A percentile compares a stretch with the other conserved stretches of the same genome.
phyloP scores from a whole-genome alignment of 2,888 invertebrate species.

The Plagodis dolabraria region DNA sequence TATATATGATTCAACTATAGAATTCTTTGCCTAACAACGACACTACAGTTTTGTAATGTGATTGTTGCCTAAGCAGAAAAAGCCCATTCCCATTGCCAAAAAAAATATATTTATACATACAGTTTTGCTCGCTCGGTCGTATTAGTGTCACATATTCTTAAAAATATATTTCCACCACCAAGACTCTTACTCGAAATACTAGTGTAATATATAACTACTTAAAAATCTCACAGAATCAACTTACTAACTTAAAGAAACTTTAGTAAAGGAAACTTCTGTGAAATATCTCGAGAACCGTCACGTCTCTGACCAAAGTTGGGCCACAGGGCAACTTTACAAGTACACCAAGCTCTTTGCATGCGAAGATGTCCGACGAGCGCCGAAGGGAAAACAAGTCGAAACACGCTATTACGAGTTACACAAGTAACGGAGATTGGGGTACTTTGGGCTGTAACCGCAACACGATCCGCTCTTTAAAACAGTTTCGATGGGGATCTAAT shows the following conservation, averaged over 20 bases:
- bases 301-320: constrained; percentile 42
- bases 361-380: constrained; percentile 43
- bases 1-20: too few relatives aligned
- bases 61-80: too few relatives aligned
- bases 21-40: too few relatives aligned
- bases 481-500: constrained; percentile 22
- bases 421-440: constrained; percentile 37
- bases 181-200: too few relatives aligned
- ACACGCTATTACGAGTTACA: constrained; percentile 41
- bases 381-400: constrained; percentile 38
- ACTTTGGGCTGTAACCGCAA: constrained; percentile 34
- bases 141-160: too few relatives aligned
- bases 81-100: too few relatives aligned
- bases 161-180: neutral
- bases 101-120: too few relatives aligned
- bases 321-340: constrained; percentile 42
- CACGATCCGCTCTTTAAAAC: constrained; percentile 31
- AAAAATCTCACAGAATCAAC: neutral
- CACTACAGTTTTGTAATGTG: too few relatives aligned
- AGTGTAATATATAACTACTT: too few relatives aligned
- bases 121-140: too few relatives aligned
- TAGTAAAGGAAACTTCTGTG: constrained; percentile 35
- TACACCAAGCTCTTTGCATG: constrained; percentile 49
- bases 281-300: constrained; percentile 44
- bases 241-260: constrained; percentile 12